Evolutionary conservation across 2,797 vertebrate genomes (phyloP).

Genomic region (Phalanger gymnotis): DNA sequence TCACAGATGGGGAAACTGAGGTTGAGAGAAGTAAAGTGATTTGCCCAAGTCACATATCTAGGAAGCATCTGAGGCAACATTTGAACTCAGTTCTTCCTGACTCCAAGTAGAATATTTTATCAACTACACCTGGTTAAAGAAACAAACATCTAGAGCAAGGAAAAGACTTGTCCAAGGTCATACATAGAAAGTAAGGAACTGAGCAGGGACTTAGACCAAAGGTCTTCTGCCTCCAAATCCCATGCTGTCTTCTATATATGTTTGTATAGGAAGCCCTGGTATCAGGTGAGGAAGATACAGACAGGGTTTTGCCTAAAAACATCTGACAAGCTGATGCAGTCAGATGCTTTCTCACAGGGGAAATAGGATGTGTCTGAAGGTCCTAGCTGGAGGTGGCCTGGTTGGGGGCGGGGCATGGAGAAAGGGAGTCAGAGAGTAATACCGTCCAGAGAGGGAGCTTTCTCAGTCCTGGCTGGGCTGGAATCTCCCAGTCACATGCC

Average conservation of each 20-base stretch:
- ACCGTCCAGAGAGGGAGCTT: neutral
- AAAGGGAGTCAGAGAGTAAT: neutral
- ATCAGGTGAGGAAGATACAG: neutral
- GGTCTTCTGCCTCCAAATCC: neutral
- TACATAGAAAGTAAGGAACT: neutral
- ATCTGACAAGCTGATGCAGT: neutral
- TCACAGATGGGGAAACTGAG: neutral
- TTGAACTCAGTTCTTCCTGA: neutral
- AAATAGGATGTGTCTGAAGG: neutral
- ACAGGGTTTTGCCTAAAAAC: neutral
- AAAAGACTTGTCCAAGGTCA: neutral
- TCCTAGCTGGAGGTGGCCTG: neutral
- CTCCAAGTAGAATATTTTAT: neutral
- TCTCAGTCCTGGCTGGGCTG: neutral
- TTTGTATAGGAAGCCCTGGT: neutral
- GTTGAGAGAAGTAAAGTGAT: neutral
- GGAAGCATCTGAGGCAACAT: neutral
- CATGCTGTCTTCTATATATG: neutral
- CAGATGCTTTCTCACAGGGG: neutral
- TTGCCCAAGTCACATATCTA: neutral
- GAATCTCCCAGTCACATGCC: slow-evolving; percentile 38
- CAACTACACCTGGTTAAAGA: neutral
- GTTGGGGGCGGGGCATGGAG: neutral
- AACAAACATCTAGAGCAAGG: neutral
- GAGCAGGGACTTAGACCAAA: neutral